phyloP scores from a whole-genome alignment of 1,140 invertebrate species.

The Drosophila tsacasi region DNA sequence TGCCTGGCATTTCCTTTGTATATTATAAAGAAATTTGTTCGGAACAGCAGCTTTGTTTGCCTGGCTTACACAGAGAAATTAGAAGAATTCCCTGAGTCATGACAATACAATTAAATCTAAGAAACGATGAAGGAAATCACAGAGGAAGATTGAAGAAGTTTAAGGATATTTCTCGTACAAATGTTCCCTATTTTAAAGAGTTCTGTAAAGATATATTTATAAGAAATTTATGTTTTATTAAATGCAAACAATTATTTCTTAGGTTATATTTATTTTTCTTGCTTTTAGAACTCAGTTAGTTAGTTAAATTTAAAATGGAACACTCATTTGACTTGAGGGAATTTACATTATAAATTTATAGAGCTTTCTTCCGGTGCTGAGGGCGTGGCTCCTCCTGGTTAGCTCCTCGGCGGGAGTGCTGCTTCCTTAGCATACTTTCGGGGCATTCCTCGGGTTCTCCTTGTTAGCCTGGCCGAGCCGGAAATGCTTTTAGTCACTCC shows the following conservation, averaged over 20 bases:
- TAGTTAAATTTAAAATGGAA: neutral
- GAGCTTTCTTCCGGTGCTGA: conserved; percentile 11
- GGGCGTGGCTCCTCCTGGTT: conserved; percentile 17
- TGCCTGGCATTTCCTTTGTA: conserved; percentile 78
- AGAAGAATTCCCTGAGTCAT: neutral
- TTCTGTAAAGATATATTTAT: neutral
- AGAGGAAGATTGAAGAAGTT: neutral
- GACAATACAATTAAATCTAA: conserved; percentile 1
- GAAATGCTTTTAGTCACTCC: conserved; percentile 47
- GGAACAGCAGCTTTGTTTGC: conserved; percentile 16
- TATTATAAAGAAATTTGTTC: conserved; percentile 82
- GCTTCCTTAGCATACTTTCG: conserved; percentile 66
- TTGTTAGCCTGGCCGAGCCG: conserved; percentile 24
- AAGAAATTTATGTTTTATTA: neutral
- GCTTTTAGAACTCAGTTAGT: neutral
- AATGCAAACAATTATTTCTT: neutral
- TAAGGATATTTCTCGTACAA: neutral
- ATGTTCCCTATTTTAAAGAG: too few relatives aligned
- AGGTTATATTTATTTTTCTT: neutral
- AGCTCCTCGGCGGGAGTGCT: conserved; percentile 1
- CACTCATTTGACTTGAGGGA: neutral
- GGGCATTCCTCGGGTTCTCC: conserved; percentile 39
- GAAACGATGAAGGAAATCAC: neutral
- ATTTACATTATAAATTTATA: neutral
- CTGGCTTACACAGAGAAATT: conserved; percentile 25